Conservation (phyloP, 2,888 invertebrate species). For the Latrodectus elegans region DNA sequence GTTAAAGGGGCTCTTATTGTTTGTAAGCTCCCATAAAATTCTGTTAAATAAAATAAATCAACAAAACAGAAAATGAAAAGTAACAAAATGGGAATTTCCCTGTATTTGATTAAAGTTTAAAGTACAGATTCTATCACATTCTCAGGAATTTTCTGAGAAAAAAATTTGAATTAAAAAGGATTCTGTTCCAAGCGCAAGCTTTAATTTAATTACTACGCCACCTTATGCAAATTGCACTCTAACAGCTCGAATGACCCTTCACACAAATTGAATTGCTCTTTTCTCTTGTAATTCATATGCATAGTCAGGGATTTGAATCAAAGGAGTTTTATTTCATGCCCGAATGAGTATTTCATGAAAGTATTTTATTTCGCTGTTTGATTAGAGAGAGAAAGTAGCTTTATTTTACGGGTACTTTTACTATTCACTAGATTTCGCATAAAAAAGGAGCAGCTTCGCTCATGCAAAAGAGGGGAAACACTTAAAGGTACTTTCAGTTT, state of each 20-base stretch:
- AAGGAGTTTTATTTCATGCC: constrained; percentile 20
- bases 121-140: constrained; percentile 18
- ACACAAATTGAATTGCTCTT: constrained; percentile 48
- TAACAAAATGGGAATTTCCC: neutral
- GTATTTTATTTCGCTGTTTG: constrained; percentile 24
- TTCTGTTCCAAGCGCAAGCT: neutral
- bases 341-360: constrained; percentile 8
- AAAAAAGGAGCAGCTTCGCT: too few relatives aligned
- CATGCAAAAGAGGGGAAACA: too few relatives aligned
- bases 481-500: too few relatives aligned
- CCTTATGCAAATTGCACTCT: constrained; percentile 42
- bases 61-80: neutral
- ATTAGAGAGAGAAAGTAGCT: constrained; percentile 7
- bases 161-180: neutral
- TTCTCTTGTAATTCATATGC: constrained; percentile 41
- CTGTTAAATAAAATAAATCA: neutral
- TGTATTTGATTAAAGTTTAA: constrained; percentile 35
- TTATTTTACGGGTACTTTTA: neutral
- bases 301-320: constrained; percentile 33
- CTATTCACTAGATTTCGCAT: too few relatives aligned
- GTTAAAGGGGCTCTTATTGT: neutral
- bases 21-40: neutral
- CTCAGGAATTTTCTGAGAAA: neutral
- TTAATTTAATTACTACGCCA: constrained; percentile 46
- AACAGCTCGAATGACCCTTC: constrained; percentile 32